Evolutionary conservation across 2,888 invertebrate genomes (phyloP), one percentile per base, ranked within the genome.

Genomic region (Anarsia innoxiella): DNA sequence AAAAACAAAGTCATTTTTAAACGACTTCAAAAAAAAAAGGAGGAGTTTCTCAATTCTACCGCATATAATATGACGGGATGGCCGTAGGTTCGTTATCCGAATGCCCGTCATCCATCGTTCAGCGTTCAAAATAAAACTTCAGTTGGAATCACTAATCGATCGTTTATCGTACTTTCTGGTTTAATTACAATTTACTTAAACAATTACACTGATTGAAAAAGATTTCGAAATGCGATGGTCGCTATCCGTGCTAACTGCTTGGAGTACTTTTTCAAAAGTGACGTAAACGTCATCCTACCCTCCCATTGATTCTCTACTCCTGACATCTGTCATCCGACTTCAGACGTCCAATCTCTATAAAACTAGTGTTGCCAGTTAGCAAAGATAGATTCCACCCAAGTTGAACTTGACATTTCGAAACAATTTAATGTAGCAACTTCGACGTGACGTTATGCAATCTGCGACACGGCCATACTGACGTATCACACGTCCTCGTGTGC

Each of bases 381-480:
- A 19, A 19, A 19, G 19, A n/a, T 19, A 3, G 19, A 19, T 19
- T 19, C 19, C 19, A 27, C 19, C 19, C 19, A 19, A 19, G 19
- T 19, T 19, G 19, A 29, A 12, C 10, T 19, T 19, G 3, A 3
- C 3, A 19, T 19, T 5, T 8, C 19, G 19, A 5, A 19, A 3
- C 8, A 19, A 19, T 19, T 19, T 19, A 19, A 19, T 5, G 8
- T 19, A 19, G 19, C 19, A 19, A 19, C 19, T 5, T 19, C 19
- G 3, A 19, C 4, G 8, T 19, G 19, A 8, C 19, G 19, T 25
- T 25, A 3, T 25, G 3, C 25, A 25, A 9, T 25, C 28, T 28
- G 6, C 28, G 28, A 28, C 28, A 31, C 31, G 31, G 31, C 31
- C 31, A 31, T 15, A 10, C n/a, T 31, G 31, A 31, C 16, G 10